A percentile compares a stretch with the other conserved stretches of the same genome.
phyloP scores from a whole-genome alignment of 1,140 invertebrate species.

The Mizuhopecten yessoensis region DNA sequence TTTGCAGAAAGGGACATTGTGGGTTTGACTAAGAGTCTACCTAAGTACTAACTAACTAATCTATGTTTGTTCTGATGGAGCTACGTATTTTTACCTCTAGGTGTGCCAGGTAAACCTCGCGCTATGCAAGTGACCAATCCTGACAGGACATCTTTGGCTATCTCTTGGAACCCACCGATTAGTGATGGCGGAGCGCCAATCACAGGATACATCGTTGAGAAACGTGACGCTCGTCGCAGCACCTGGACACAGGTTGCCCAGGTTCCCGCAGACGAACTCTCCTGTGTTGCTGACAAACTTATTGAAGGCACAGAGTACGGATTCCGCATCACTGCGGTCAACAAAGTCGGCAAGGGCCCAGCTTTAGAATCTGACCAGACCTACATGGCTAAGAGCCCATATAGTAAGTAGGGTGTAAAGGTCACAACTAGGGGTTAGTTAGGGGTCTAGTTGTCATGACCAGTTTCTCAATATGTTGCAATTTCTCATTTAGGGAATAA shows the following conservation, averaged over 20 bases:
- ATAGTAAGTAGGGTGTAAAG: conserved; percentile 86
- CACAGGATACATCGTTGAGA: conserved; percentile 81
- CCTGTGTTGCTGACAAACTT: conserved; percentile 90
- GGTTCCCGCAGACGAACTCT: conserved; percentile 75
- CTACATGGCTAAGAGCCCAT: conserved; percentile 92
- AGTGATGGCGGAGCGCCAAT: conserved; percentile 81
- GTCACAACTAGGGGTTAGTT: no score
- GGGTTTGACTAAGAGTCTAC: no score
- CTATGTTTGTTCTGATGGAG: no score
- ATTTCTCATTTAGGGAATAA: no score
- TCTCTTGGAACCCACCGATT: conserved; percentile 80
- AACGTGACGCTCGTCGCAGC: conserved; percentile 86
- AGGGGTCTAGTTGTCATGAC: no score
- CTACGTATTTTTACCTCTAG: conserved; percentile 76
- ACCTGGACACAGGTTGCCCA: conserved; percentile 91
- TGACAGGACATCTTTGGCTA: conserved; percentile 82
- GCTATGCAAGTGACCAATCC: conserved; percentile 86
- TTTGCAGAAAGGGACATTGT: no score
- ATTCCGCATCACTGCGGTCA: conserved; percentile 91
- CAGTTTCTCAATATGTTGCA: no score
- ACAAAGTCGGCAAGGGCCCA: conserved; percentile 93
- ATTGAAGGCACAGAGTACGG: conserved; percentile 86
- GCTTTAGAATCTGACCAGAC: conserved; percentile 95
- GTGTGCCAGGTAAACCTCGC: conserved; percentile 93
- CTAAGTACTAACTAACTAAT: no score